Evolutionary conservation across 2,797 vertebrate genomes (phyloP).

Genomic region (Poecilia velifera): DNA sequence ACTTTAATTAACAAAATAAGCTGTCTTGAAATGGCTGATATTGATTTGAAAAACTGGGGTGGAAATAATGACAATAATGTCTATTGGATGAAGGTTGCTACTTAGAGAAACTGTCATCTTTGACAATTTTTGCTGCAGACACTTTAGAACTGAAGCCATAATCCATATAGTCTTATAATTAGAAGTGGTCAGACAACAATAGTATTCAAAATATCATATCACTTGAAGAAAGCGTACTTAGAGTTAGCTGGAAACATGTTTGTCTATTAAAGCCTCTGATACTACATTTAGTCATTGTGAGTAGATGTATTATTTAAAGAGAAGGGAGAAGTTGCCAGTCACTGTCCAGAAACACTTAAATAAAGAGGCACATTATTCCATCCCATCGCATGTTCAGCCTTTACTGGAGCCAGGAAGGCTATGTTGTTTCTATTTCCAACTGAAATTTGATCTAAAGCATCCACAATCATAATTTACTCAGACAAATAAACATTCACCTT

Average conservation of each 20-base stretch:
- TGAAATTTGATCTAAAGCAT: constrained; percentile 43
- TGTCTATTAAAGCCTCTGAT: constrained; percentile 17
- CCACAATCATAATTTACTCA: constrained; percentile 10
- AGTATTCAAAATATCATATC: neutral
- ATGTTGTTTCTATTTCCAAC: constrained; percentile 42
- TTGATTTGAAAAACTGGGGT: constrained; percentile 29
- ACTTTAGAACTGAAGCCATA: neutral
- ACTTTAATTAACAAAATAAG: constrained; percentile 22
- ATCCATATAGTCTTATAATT: neutral
- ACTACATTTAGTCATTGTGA: constrained; percentile 26
- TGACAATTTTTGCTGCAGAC: neutral
- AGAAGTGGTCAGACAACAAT: neutral
- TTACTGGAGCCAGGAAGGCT: neutral
- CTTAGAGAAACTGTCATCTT: neutral
- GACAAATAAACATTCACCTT: constrained; percentile 18
- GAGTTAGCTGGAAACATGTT: constrained; percentile 11
- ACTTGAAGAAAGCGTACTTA: constrained; percentile 1
- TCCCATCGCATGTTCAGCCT: constrained; percentile 12
- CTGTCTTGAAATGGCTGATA: constrained; percentile 9
- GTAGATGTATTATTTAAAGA: constrained; percentile 62
- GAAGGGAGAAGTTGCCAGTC: constrained; percentile 20
- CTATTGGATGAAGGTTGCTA: constrained; percentile 7
- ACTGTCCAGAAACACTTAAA: constrained; percentile 33
- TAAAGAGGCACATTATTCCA: constrained; percentile 43
- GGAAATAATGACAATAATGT: constrained; percentile 20